Evolutionary conservation across 2,797 vertebrate genomes (phyloP).

Genomic region (Cirrhinus molitorella): DNA sequence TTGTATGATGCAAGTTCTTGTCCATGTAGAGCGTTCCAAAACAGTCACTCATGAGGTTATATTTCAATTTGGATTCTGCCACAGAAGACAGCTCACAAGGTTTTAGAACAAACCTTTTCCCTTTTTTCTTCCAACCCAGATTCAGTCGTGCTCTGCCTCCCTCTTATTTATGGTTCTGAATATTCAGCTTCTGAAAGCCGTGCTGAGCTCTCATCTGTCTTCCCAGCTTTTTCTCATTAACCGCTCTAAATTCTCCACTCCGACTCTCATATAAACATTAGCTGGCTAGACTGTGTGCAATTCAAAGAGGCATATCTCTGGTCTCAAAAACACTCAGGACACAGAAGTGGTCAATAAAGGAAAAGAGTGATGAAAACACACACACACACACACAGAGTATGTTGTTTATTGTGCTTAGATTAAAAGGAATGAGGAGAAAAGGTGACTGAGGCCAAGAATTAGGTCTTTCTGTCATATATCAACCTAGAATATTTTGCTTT

Average conservation of each 20-base stretch:
- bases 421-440: background rate
- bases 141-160: constrained; percentile 25
- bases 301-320: constrained; percentile 44
- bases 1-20: background rate
- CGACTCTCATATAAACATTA: constrained; percentile 34
- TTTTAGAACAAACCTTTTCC: constrained; percentile 40
- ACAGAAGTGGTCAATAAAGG: background rate
- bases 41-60: background rate
- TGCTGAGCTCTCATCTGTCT: constrained; percentile 48
- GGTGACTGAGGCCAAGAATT: background rate
- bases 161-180: constrained; percentile 61
- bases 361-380: constrained; percentile 32
- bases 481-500: background rate
- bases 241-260: constrained; percentile 49
- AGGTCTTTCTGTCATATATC: background rate
- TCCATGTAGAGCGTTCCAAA: background rate
- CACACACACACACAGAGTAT: no score
- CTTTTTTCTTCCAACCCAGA: constrained; percentile 28
- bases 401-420: background rate
- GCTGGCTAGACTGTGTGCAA: constrained; percentile 44
- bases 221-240: constrained; percentile 62
- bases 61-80: background rate
- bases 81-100: background rate
- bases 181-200: constrained; percentile 49
- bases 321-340: constrained; percentile 25